Conservation (phyloP, 2,888 invertebrate genomes). For the Eutolmus rufibarbis region DNA sequence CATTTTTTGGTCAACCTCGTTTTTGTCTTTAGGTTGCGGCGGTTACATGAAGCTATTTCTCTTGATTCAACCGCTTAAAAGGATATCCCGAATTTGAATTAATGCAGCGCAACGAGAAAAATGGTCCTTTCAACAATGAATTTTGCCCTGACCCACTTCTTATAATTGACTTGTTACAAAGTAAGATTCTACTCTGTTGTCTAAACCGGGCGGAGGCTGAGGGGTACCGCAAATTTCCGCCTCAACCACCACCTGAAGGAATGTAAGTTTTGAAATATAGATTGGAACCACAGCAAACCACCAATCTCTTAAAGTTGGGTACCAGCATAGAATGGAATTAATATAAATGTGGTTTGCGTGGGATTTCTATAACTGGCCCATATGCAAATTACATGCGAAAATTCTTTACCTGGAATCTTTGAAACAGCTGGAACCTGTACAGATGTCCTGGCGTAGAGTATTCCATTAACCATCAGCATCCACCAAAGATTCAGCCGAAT, state of each 20-base stretch:
- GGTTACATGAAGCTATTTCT: not conserved
- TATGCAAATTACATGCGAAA: not conserved
- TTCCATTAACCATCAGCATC: slow-evolving; percentile 58
- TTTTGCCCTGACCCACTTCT: not conserved
- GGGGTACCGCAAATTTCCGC: not conserved
- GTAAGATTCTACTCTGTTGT: not conserved
- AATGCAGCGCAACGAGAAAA: not conserved
- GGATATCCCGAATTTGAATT: not conserved
- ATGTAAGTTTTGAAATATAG: not conserved
- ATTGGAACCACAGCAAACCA: not conserved
- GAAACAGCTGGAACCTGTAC: slow-evolving; percentile 30
- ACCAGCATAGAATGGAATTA: not conserved
- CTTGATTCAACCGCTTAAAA: not conserved
- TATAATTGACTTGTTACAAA: not conserved
- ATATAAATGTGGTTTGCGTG: not conserved
- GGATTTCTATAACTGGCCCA: not conserved
- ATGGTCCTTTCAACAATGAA: not conserved
- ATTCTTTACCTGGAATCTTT: slow-evolving; percentile 8
- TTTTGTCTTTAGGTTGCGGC: not conserved
- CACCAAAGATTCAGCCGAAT: slow-evolving; percentile 56
- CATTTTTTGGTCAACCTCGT: too few species aligned
- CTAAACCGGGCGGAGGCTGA: not conserved
- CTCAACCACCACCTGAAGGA: not conserved
- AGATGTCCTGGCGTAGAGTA: slow-evolving; percentile 53
- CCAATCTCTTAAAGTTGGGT: not conserved